Percentiles rank a stretch among this genome's conserved stretches.
phyloP scores from a whole-genome alignment of 2,888 invertebrate species.

The Protodeltote pygarga region DNA sequence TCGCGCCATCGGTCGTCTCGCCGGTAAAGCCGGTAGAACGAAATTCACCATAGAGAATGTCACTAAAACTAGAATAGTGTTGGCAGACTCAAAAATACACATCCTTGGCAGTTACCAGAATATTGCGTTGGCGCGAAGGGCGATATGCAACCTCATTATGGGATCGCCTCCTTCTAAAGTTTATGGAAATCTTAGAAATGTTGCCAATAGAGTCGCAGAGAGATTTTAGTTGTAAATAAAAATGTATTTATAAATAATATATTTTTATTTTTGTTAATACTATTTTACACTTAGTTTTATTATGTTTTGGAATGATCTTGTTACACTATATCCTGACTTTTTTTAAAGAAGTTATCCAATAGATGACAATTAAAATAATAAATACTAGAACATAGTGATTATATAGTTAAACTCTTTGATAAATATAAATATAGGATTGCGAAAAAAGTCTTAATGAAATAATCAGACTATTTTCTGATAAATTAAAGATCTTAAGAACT shows the following conservation, averaged over 20 bases:
- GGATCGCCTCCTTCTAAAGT: constrained; percentile 99
- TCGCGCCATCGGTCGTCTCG: constrained; percentile 98
- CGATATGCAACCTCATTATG: constrained; percentile 98
- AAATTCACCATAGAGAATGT: constrained; percentile 99
- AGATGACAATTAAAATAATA: too few relatives aligned
- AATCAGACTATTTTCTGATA: too few relatives aligned
- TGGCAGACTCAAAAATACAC: constrained; percentile 98
- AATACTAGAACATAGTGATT: too few relatives aligned
- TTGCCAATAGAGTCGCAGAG: constrained; percentile 94
- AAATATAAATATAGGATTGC: too few relatives aligned
- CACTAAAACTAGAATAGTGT: constrained; percentile 98
- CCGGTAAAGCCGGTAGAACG: constrained; percentile 98
- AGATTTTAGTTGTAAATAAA: constrained; percentile 87
- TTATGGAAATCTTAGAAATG: constrained; percentile 96
- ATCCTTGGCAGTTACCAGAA: constrained; percentile 99
- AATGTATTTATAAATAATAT: constrained; percentile 57
- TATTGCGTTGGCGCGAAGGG: constrained; percentile 96
- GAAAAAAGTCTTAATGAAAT: too few relatives aligned
- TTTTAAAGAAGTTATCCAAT: too few relatives aligned
- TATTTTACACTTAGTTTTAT: background rate
- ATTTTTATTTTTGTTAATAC: constrained; percentile 11
- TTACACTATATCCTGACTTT: too few relatives aligned
- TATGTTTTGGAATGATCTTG: constrained; percentile 7
- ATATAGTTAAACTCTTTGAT: too few relatives aligned
- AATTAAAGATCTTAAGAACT: too few relatives aligned